phyloP scores from a whole-genome alignment of 2,113 vertebrate species.

The Oenanthe oenanthe region DNA sequence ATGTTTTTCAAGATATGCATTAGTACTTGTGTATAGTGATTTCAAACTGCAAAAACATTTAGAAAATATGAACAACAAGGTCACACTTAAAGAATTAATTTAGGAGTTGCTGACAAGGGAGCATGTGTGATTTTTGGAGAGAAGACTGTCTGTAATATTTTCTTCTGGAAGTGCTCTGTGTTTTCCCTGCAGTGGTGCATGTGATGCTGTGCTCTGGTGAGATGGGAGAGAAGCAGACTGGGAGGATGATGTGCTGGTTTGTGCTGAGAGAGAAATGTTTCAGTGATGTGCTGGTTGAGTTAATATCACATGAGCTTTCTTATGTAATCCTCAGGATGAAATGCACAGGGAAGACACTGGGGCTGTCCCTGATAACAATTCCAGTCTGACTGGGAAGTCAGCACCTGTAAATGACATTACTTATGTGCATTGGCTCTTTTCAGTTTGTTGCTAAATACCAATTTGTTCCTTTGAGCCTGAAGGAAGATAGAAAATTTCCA shows the following conservation, averaged over 20 bases:
- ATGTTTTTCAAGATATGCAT: not conserved
- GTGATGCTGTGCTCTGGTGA: not conserved
- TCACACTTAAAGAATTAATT: not conserved
- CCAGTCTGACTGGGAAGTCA: not conserved
- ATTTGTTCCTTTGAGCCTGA: not conserved
- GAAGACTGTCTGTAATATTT: not conserved
- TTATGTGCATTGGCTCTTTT: not conserved
- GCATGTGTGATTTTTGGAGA: not conserved
- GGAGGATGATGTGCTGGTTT: not conserved
- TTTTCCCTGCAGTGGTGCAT: not conserved
- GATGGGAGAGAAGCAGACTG: rapidly evolving
- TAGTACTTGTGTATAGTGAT: not conserved
- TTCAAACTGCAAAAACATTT: not conserved
- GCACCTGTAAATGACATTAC: not conserved
- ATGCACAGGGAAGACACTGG: rapidly evolving
- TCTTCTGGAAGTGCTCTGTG: not conserved
- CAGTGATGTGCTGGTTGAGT: not conserved
- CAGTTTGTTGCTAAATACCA: not conserved
- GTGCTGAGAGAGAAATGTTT: not conserved
- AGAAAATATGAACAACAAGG: not conserved
- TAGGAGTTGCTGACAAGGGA: not conserved
- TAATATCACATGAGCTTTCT: not conserved
- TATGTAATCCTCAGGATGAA: not conserved
- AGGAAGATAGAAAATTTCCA: not conserved
- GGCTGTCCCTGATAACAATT: not conserved